Percentiles rank a stretch among this genome's conserved stretches.
Conservation (phyloP, 2,113 vertebrate species). For the Anthoscopus minutus region DNA sequence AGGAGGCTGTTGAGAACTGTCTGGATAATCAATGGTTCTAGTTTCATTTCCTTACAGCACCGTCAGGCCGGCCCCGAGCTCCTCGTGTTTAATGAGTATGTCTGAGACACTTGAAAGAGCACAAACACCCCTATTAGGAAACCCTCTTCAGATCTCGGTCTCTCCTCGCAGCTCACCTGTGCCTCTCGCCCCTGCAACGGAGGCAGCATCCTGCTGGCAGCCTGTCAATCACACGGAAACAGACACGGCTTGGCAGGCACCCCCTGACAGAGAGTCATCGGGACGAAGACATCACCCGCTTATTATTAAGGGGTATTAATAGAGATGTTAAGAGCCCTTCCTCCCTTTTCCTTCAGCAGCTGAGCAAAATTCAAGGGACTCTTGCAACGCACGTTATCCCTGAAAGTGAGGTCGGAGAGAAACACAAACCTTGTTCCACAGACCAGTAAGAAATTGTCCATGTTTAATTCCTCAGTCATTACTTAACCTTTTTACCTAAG, state of each 20-base stretch:
- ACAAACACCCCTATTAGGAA: constrained; percentile 25
- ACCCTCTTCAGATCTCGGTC: constrained; percentile 37
- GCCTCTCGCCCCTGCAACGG: neutral
- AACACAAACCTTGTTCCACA: neutral
- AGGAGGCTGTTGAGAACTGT: constrained; percentile 49
- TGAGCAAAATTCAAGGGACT: neutral
- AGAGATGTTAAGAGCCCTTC: neutral
- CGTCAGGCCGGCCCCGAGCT: neutral
- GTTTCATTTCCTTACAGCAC: constrained; percentile 37
- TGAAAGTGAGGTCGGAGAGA: neutral
- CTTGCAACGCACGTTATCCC: neutral
- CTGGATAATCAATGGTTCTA: constrained; percentile 42
- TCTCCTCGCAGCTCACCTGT: constrained; percentile 36
- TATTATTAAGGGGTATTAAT: constrained; percentile 22
- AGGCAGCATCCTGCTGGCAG: constrained; percentile 54
- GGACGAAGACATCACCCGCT: constrained; percentile 36
- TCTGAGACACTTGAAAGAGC: constrained; percentile 40
- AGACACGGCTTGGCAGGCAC: constrained; percentile 11
- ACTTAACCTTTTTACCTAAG: neutral
- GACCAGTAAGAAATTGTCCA: neutral
- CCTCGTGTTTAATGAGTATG: constrained; percentile 39
- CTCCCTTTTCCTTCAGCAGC: neutral
- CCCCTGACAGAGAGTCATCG: constrained; percentile 1
- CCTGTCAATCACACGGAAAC: constrained; percentile 16
- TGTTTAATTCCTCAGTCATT: neutral